Evolutionary conservation across 2,113 vertebrate species (phyloP).

Genomic region (Crocuta crocuta): DNA sequence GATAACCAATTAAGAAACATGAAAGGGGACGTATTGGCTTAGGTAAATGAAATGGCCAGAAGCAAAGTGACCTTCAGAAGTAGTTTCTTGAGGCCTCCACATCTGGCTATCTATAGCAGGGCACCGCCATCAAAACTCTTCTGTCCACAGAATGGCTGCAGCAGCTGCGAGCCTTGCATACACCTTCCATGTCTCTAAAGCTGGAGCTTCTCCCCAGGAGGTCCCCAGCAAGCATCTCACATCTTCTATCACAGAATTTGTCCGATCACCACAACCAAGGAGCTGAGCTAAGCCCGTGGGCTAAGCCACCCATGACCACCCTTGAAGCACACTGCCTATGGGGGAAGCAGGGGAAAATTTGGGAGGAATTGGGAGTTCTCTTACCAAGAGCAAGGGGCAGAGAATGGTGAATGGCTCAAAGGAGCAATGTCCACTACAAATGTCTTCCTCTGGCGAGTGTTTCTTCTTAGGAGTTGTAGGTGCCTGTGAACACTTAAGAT

Average conservation of each 20-base stretch:
- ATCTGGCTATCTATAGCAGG: neutral
- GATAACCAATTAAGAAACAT: slow-evolving; percentile 19
- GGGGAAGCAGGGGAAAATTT: too few species aligned
- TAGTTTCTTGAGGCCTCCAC: neutral
- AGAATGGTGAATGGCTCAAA: neutral
- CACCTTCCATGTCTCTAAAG: neutral
- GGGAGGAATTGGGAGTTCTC: neutral
- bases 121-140: neutral
- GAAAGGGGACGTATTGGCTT: neutral
- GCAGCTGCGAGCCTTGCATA: neutral
- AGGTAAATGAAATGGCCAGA: neutral
- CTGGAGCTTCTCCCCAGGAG: neutral
- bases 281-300: neutral
- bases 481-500: neutral
- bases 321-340: neutral
- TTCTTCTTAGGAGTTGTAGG: neutral
- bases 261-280: neutral
- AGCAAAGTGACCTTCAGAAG: neutral
- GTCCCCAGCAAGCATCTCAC: neutral
- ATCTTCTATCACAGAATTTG: neutral
- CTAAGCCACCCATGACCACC: neutral
- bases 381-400: neutral
- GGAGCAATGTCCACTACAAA: neutral
- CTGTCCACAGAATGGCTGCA: neutral
- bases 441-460: neutral